A percentile compares a stretch with the other conserved stretches of the same genome.
phyloP scores from a whole-genome alignment of 2,888 invertebrate genomes.

The Ormyrus rosae region DNA sequence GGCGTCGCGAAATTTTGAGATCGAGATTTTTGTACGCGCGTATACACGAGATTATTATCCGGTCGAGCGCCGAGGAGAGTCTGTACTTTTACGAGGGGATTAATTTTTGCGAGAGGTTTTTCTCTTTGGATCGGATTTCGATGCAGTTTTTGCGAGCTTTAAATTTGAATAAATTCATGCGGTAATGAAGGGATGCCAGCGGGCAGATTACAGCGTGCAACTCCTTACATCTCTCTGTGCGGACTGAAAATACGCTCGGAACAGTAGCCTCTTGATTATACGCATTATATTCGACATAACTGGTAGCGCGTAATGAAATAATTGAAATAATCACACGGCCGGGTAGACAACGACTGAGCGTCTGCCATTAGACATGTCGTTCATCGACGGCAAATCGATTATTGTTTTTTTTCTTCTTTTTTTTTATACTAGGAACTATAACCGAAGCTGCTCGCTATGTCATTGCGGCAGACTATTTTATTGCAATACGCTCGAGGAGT shows the following conservation, averaged over 20 bases:
- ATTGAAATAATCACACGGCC: constrained; percentile 72
- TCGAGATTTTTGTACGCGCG: too few species aligned
- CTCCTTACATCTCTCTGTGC: not conserved
- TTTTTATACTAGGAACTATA: not conserved
- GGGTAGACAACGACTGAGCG: constrained; percentile 60
- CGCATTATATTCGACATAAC: constrained; percentile 45
- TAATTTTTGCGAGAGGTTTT: too few species aligned
- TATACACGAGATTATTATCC: too few species aligned
- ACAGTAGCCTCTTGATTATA: constrained; percentile 42
- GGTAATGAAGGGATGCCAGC: too few species aligned
- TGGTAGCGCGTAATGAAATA: constrained; percentile 69
- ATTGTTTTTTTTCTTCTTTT: constrained; percentile 9
- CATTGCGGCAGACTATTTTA: constrained; percentile 26
- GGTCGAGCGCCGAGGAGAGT: too few species aligned
- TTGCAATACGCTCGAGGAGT: constrained; percentile 14
- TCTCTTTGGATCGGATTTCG: too few species aligned
- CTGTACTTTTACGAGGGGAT: too few species aligned
- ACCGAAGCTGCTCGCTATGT: not conserved
- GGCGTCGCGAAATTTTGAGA: not conserved
- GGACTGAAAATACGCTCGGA: constrained; percentile 2
- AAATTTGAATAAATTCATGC: too few species aligned
- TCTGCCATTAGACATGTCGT: constrained; percentile 60
- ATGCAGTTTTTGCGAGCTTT: too few species aligned
- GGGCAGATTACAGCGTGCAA: too few species aligned
- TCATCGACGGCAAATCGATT: constrained; percentile 7